Evolutionary conservation across 2,888 invertebrate species (phyloP).

Genomic region (Drosophila mimetica): DNA sequence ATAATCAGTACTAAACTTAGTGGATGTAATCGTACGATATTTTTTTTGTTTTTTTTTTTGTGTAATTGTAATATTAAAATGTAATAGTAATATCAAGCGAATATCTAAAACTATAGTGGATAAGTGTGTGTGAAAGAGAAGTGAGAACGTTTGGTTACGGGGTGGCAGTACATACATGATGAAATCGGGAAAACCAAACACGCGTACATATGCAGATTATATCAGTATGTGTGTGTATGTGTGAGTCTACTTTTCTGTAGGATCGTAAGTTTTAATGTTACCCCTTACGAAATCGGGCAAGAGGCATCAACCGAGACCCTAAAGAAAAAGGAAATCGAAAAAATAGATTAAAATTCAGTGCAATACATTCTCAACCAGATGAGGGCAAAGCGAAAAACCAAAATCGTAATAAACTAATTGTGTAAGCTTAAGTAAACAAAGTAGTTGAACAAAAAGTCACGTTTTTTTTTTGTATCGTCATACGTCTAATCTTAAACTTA

Average conservation of each 20-base stretch:
- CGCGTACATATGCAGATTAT: slow-evolving; percentile 24
- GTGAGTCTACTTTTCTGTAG: slow-evolving; percentile 30
- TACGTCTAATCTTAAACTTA: slow-evolving; percentile 55
- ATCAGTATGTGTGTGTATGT: slow-evolving; percentile 20
- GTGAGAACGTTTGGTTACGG: not conserved
- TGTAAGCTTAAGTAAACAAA: slow-evolving; percentile 55
- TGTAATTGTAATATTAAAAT: slow-evolving; percentile 21
- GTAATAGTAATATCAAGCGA: slow-evolving; percentile 22
- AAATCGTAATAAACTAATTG: slow-evolving; percentile 47
- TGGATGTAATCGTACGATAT: slow-evolving; percentile 39
- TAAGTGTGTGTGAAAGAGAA: slow-evolving; percentile 7
- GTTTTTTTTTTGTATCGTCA: slow-evolving; percentile 74
- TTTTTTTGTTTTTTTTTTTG: slow-evolving; percentile 41
- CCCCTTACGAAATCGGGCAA: slow-evolving; percentile 15
- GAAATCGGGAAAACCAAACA: not conserved
- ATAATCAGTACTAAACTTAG: slow-evolving; percentile 59
- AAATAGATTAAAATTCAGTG: slow-evolving; percentile 55
- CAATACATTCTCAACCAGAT: slow-evolving; percentile 59
- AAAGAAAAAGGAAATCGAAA: slow-evolving; percentile 8
- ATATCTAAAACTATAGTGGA: slow-evolving; percentile 12
- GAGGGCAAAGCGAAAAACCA: slow-evolving; percentile 6
- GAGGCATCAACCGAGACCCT: slow-evolving; percentile 20
- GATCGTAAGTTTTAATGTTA: slow-evolving; percentile 73
- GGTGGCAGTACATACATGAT: not conserved
- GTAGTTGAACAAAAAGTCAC: slow-evolving; percentile 59